Conservation (phyloP, 2,888 invertebrate species). For the Orthosia gracilis region DNA sequence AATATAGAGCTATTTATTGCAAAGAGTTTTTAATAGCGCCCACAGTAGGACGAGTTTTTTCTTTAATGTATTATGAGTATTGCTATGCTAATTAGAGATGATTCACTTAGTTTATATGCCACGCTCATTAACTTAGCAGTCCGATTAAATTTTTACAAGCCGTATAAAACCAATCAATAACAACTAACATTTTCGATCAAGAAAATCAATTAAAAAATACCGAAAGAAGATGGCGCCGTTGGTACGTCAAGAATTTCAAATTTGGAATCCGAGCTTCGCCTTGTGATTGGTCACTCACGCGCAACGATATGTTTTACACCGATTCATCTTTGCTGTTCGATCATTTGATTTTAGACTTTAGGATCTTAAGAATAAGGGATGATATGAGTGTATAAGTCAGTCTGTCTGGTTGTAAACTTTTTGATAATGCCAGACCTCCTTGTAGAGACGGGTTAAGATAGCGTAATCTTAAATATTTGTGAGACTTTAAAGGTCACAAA, state of each 20-base stretch:
- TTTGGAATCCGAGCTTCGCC: slow-evolving; percentile 76
- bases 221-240: slow-evolving; percentile 76
- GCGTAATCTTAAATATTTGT: slow-evolving; percentile 81
- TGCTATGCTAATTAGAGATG: slow-evolving; percentile 5
- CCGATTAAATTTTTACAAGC: slow-evolving; percentile 48
- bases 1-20: neutral
- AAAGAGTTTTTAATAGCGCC: neutral
- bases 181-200: slow-evolving; percentile 47
- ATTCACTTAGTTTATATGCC: neutral
- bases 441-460: slow-evolving; percentile 77
- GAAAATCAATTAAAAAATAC: slow-evolving; percentile 61
- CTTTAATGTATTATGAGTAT: neutral
- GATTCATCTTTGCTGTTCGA: slow-evolving; percentile 36
- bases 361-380: slow-evolving; percentile 32
- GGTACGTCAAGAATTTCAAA: slow-evolving; percentile 80
- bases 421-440: slow-evolving; percentile 76
- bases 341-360: slow-evolving; percentile 57
- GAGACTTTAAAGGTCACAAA: slow-evolving; percentile 73
- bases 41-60: neutral
- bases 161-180: slow-evolving; percentile 48
- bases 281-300: slow-evolving; percentile 79
- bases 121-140: slow-evolving; percentile 13
- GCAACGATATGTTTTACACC: slow-evolving; percentile 71
- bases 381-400: slow-evolving; percentile 5
- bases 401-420: slow-evolving; percentile 62